Conservation (phyloP, 2,888 invertebrate species). For the Volucella inflata region DNA sequence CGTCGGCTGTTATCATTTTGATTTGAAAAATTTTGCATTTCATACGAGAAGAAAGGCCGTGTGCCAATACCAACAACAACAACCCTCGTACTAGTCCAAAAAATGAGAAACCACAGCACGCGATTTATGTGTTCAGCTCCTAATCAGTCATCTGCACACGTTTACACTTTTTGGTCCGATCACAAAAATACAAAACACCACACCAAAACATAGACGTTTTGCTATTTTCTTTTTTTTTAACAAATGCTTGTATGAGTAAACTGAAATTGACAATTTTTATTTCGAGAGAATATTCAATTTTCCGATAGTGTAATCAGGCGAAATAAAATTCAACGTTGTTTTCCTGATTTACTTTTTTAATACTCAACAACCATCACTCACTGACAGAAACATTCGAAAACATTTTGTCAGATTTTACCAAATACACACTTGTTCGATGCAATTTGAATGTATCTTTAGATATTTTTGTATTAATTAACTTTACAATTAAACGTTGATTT, state of each 20-base stretch:
- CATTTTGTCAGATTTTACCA: too few relatives aligned
- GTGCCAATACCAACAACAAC: background rate
- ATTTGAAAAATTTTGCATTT: slow-evolving; percentile 76
- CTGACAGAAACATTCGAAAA: too few relatives aligned
- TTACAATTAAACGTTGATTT: slow-evolving; percentile 24
- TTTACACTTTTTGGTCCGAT: slow-evolving; percentile 4
- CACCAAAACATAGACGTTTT: slow-evolving; percentile 16
- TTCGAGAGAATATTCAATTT: background rate
- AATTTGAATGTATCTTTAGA: background rate
- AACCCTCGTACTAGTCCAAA: background rate
- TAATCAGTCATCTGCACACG: slow-evolving; percentile 48
- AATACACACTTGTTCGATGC: too few relatives aligned
- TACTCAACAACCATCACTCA: too few relatives aligned
- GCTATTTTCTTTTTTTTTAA: slow-evolving; percentile 18
- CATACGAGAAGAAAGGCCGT: slow-evolving; percentile 36
- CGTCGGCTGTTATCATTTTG: slow-evolving; percentile 71
- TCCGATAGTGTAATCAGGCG: slow-evolving; percentile 16
- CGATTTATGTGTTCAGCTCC: background rate
- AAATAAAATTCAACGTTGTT: background rate
- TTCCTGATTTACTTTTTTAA: background rate
- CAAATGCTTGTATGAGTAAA: background rate
- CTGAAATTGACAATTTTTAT: background rate
- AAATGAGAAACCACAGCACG: slow-evolving; percentile 1
- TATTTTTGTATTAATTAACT: slow-evolving; percentile 18
- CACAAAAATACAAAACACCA: background rate